These are phyloP conservation scores for Chalcis sispes DNA, from an alignment of 2,888 invertebrate species.

Conservation along the genomic window DNA sequence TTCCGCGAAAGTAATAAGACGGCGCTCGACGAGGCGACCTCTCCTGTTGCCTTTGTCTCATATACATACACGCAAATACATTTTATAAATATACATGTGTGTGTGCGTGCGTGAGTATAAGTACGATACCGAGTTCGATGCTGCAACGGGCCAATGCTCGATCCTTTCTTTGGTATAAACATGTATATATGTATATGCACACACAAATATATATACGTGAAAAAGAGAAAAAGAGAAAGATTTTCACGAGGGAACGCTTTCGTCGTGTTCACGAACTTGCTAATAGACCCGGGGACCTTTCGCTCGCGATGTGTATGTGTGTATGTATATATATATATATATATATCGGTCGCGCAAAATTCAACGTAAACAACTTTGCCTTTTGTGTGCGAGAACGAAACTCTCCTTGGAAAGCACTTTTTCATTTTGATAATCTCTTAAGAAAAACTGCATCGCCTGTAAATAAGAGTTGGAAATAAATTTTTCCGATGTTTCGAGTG, in stretches of 20 bases:
- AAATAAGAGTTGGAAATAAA: too few species aligned
- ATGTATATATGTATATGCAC: too few species aligned
- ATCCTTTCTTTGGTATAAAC: too few species aligned
- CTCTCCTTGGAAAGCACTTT: conserved; percentile 17
- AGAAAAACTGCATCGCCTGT: too few species aligned
- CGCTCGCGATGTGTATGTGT: background rate
- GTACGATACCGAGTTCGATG: too few species aligned
- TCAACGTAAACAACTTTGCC: conserved; percentile 47
- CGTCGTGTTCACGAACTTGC: conserved; percentile 58
- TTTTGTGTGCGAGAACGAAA: background rate
- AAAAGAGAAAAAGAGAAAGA: background rate
- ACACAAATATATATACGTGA: too few species aligned
- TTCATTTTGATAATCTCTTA: conserved; percentile 39
- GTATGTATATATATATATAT: background rate
- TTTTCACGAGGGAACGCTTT: conserved; percentile 40
- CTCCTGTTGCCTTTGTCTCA: background rate
- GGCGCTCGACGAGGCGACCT: conserved; percentile 54
- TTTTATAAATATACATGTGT: too few species aligned
- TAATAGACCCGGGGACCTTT: conserved; percentile 61
- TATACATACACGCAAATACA: background rate
- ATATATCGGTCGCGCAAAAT: background rate
- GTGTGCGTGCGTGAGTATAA: too few species aligned
- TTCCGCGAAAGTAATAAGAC: conserved; percentile 69
- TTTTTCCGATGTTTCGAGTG: too few species aligned
- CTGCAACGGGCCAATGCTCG: too few species aligned